phyloP scores from a whole-genome alignment of 2,888 invertebrate genomes.

The Drosophila mayaguana region DNA sequence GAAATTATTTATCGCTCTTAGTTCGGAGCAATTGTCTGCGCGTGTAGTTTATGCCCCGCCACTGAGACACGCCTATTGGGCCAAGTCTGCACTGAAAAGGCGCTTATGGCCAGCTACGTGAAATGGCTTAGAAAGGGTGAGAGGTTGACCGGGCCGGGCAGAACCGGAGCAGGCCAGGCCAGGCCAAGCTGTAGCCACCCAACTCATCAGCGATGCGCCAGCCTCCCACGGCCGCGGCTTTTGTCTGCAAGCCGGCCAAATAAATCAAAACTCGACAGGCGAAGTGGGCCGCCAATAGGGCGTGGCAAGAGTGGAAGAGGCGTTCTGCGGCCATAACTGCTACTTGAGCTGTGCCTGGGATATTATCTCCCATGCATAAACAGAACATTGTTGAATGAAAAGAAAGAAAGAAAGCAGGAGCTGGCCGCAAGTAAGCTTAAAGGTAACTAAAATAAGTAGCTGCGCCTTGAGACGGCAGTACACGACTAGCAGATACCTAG shows the following conservation, averaged over 20 bases:
- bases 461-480: no score
- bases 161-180: constrained; percentile 7
- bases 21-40: constrained; percentile 66
- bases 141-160: not conserved
- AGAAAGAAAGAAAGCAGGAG: not conserved
- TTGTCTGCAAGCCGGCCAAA: constrained; percentile 62
- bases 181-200: constrained; percentile 55
- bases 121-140: constrained; percentile 25
- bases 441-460: not conserved
- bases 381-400: constrained; percentile 11
- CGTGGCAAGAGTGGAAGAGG: constrained; percentile 33
- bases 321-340: constrained; percentile 41
- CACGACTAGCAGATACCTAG: no score
- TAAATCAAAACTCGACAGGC: constrained; percentile 67
- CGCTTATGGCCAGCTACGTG: constrained; percentile 50
- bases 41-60: constrained; percentile 68
- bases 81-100: constrained; percentile 55
- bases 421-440: constrained; percentile 4
- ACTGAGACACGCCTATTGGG: constrained; percentile 31
- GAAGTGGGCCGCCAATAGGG: constrained; percentile 27
- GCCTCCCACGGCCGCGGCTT: constrained; percentile 56
- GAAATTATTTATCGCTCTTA: constrained; percentile 73
- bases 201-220: constrained; percentile 65
- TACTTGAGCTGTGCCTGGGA: constrained; percentile 37
- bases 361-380: constrained; percentile 39